Evolutionary conservation across 1,140 invertebrate species (phyloP), one percentile per base, ranked within the genome.

Genomic region (Drosophila cardini): DNA sequence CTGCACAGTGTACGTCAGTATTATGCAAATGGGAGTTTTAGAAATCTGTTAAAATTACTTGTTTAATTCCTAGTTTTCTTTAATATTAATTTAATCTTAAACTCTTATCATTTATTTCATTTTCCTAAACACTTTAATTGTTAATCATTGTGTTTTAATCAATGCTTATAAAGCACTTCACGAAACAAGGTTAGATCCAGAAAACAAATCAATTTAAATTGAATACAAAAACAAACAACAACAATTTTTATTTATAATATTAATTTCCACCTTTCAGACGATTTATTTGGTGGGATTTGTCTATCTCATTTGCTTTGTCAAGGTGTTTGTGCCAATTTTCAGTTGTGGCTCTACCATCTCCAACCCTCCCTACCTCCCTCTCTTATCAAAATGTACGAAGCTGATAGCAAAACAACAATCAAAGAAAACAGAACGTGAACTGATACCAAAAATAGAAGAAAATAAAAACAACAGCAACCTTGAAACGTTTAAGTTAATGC

Each of bases 331-430:
- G 52, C 52, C 57, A 63, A 52, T 57, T 74, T 63, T 62, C 16
- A 50, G 43, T 72, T 60, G 46, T 60, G 34, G 26, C 16, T 16
- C 13, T 16, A 34, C 5, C 26, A 21, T 38, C 26, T 26, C 10
- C 0, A 2, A 11, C 15, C 8, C 16, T 5, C 11, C 10, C 0
- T 1, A 11, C 15, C 8, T n/a, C 2, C 11, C n/a, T 18, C 16
- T n/a, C 11, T 5, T 9, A 36, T 36, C 4, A 8, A 13, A 21
- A 10, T 10, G 11, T 36, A 26, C 57, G 38, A 76, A 65, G 8
- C 30, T 50, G 73, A 89, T 75, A 77, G 42, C 76, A 77, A 84
- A 84, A 75, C 73, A 84, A 78, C 60, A 83, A 84, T 69, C 62
- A 76, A 67, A 76, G 26, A 69, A 73, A 73, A 63, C 18, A 62